These are phyloP conservation scores for Sebastes diaconus DNA, from an alignment of 2,797 vertebrate species.

Conservation along the genomic window DNA sequence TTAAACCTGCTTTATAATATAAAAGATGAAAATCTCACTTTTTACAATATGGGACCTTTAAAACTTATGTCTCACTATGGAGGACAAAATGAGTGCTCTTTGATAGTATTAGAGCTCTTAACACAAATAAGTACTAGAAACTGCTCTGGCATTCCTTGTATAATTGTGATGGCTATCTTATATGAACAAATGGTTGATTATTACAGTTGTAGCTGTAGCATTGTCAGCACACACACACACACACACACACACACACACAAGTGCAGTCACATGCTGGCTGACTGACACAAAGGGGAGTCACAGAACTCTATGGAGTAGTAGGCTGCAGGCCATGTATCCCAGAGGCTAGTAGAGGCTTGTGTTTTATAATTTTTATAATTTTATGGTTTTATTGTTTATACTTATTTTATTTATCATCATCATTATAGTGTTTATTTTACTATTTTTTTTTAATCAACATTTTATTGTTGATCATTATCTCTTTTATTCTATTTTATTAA, in stretches of 20 bases:
- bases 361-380: too few species aligned
- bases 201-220: background rate
- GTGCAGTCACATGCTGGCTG: constrained; percentile 66
- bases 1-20: too few species aligned
- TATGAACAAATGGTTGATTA: background rate
- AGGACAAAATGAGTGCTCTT: background rate
- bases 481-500: too few species aligned
- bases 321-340: constrained; percentile 37
- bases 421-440: too few species aligned
- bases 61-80: background rate
- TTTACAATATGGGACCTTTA: background rate
- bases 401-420: too few species aligned
- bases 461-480: too few species aligned
- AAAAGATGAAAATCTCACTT: too few species aligned
- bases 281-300: constrained; percentile 60
- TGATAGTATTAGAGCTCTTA: background rate
- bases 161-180: background rate
- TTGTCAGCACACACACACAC: constrained; percentile 6
- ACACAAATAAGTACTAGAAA: background rate
- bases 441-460: too few species aligned
- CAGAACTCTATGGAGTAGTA: constrained; percentile 41
- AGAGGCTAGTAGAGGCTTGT: background rate
- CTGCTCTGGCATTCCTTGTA: background rate
- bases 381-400: too few species aligned
- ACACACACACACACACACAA: constrained; percentile 17